Percentiles rank a stretch among this genome's conserved stretches.
These are phyloP conservation scores for Scaptomyza parva DNA, from an alignment of 2,888 invertebrate species.

Conservation along the genomic window DNA sequence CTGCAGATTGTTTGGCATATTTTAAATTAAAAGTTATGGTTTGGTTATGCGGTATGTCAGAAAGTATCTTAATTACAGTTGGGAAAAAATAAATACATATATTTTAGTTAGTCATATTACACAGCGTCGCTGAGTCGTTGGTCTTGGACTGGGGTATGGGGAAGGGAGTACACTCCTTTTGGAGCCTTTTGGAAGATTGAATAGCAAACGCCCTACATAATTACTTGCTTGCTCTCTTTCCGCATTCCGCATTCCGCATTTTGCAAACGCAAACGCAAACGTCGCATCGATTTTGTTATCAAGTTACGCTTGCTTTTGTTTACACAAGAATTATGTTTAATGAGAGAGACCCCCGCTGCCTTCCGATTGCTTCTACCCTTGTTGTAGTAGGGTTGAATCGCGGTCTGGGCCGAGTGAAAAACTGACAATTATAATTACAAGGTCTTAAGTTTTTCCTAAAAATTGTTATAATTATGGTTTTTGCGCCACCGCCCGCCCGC, in stretches of 20 bases:
- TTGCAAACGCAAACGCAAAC: slow-evolving; percentile 30
- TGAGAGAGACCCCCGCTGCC: slow-evolving; percentile 61
- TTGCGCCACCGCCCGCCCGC: background rate
- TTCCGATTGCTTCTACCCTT: slow-evolving; percentile 16
- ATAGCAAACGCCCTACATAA: slow-evolving; percentile 43
- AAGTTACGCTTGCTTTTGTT: slow-evolving; percentile 74
- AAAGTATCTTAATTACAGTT: background rate
- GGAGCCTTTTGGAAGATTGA: slow-evolving; percentile 35
- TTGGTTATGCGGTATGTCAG: slow-evolving; percentile 30
- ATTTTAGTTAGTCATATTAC: background rate
- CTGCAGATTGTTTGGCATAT: slow-evolving; percentile 17
- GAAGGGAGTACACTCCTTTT: background rate
- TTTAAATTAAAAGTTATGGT: slow-evolving; percentile 74
- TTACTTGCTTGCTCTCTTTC: slow-evolving; percentile 13
- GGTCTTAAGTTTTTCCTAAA: slow-evolving; percentile 83
- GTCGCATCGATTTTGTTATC: slow-evolving; percentile 76
- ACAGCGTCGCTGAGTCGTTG: background rate
- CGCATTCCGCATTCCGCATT: slow-evolving; percentile 2
- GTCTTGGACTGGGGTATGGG: no score
- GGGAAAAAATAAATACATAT: background rate
- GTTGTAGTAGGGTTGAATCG: slow-evolving; percentile 50
- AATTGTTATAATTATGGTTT: slow-evolving; percentile 83
- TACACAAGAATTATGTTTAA: slow-evolving; percentile 80
- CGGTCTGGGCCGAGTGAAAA: slow-evolving; percentile 37
- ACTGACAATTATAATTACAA: slow-evolving; percentile 84